Evolutionary conservation across 1,140 invertebrate species (phyloP).

Genomic region (Brachionus koreanus): DNA sequence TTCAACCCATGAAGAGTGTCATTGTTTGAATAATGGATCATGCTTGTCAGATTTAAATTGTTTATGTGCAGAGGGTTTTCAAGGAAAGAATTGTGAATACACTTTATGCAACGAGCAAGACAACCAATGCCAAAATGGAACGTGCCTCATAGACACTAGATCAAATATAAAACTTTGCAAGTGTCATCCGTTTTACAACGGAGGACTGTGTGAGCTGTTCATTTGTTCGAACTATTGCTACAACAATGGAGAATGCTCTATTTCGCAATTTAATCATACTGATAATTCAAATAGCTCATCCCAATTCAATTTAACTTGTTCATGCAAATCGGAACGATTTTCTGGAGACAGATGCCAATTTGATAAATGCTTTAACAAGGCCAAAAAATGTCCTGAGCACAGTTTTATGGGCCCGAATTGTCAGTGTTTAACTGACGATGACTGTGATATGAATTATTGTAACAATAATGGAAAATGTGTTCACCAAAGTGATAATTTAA

Average conservation of each 20-base stretch:
- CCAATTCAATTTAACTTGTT: neutral
- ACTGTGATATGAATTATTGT: neutral
- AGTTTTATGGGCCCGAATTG: neutral
- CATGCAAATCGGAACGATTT: conserved; percentile 20
- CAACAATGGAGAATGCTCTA: neutral
- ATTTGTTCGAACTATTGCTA: conserved; percentile 14
- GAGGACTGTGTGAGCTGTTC: neutral
- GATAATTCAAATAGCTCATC: neutral
- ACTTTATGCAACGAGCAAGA: neutral
- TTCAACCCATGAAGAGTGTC: neutral
- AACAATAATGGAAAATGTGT: neutral
- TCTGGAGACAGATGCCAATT: conserved; percentile 13
- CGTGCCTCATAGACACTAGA: neutral
- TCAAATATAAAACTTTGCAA: neutral
- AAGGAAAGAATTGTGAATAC: neutral
- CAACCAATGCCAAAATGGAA: neutral
- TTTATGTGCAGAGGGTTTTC: neutral
- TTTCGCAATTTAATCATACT: neutral
- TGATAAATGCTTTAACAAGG: neutral
- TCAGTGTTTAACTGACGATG: neutral
- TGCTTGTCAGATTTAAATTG: neutral
- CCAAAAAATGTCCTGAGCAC: neutral
- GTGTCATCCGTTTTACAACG: neutral
- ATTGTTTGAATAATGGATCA: neutral
- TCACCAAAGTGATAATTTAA: neutral